Conservation (phyloP, 2,113 vertebrate species). For the Percopsis transmontana region DNA sequence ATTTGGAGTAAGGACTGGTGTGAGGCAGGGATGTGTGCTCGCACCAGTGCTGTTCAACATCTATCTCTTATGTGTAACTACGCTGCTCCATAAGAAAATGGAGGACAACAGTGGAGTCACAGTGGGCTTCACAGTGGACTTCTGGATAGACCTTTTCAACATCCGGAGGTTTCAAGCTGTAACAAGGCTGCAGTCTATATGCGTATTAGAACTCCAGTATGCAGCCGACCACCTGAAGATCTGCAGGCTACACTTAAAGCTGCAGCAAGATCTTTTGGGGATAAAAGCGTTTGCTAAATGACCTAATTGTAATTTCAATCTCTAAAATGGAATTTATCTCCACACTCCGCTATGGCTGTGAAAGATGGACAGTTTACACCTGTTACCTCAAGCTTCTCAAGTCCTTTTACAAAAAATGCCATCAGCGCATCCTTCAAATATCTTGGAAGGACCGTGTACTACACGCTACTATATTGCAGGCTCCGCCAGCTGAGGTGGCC, state of each 20-base stretch:
- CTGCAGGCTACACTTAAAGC: background rate
- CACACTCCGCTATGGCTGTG: background rate
- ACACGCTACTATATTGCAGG: background rate
- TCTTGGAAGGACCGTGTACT: background rate
- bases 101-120: constrained; percentile 2
- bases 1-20: background rate
- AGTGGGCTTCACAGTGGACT: constrained; percentile 1
- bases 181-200: background rate
- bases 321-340: background rate
- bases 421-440: background rate
- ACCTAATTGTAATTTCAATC: background rate
- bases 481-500: background rate
- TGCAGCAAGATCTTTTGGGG: background rate
- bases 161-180: constrained; percentile 5
- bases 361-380: background rate
- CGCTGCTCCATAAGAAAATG: constrained; percentile 3
- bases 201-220: background rate
- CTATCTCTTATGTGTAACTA: constrained; percentile 3
- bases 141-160: constrained; percentile 6
- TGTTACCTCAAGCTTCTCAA: background rate
- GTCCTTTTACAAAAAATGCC: background rate
- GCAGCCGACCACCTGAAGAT: background rate
- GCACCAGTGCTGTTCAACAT: constrained; percentile 14
- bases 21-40: constrained; percentile 5
- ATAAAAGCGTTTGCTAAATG: background rate